Evolutionary conservation across 2,888 invertebrate species (phyloP), one percentile per base, ranked within the genome.

Genomic region (Rotaria socialis): DNA sequence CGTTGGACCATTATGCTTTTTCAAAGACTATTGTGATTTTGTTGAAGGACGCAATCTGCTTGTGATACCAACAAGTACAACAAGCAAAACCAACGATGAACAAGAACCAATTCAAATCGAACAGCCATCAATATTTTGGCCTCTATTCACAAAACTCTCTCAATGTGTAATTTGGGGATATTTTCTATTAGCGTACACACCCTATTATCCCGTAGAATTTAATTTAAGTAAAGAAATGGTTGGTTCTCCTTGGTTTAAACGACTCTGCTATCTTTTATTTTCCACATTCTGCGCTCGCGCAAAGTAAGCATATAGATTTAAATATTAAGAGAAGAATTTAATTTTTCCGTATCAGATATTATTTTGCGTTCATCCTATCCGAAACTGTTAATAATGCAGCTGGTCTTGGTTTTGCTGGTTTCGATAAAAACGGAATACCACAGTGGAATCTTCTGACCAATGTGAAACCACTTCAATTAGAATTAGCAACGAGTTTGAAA

Each of bases 361-460:
- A 87, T 56, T 84, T 87, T n/a, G 87, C 87, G 16, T 87, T 87
- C 85, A 67, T 85, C 24, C 47, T 87, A 35, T 87, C 84, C 2
- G 87, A 87, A 52, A 85, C 86, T 19, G 84, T 87, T 56, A 86
- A 87, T 80, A 86, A 87, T 43, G 87, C 87, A n/a, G 87, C 80
- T 84, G 87, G 87, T 27, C 85, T 87, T 50, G 87, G 87, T 14
- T 87, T 87, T 24, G 85, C 85, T 84, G 85, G 87, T 47, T 85
- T 55, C 35, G 87, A 87, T 80, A 85, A 87, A 47, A 84, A 87
- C 11, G 84, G 94, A 87, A 96, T 95, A 75, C 92, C 94, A 3
- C 94, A 94, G 89, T 99, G 98, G 98, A 95, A 97, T 91, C 94
- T 95, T 88, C 94, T 96, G 90, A 95, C 96, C 80, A 98, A 97